Conservation (phyloP, 2,113 vertebrate genomes). For the Phaetusa simplex region DNA sequence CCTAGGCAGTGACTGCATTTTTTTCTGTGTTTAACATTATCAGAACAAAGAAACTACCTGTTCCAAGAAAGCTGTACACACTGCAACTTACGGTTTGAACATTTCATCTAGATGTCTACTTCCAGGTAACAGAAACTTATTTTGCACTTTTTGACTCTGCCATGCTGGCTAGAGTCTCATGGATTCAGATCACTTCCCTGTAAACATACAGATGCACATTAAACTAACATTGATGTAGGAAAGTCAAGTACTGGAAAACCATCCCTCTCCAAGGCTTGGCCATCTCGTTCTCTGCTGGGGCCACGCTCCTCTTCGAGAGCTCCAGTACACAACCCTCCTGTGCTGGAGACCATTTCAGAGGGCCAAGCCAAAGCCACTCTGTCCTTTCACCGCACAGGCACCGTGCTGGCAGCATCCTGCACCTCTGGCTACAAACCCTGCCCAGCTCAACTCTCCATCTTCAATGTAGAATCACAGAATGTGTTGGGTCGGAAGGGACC, state of each 20-base stretch:
- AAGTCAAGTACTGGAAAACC: background rate
- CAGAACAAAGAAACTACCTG: background rate
- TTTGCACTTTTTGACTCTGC: background rate
- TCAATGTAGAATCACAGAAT: too few species aligned
- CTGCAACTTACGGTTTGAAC: background rate
- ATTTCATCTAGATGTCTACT: background rate
- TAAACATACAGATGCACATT: background rate
- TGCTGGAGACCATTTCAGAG: background rate
- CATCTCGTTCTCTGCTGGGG: background rate
- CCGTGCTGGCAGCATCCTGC: rapidly evolving
- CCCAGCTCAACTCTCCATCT: background rate
- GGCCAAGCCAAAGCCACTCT: background rate
- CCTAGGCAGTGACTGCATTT: background rate
- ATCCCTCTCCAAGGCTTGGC: background rate
- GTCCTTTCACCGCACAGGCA: background rate
- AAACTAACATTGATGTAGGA: background rate
- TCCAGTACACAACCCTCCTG: background rate
- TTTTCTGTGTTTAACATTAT: background rate
- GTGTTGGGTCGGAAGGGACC: too few species aligned
- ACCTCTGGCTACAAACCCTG: background rate
- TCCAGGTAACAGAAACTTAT: background rate
- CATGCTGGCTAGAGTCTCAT: background rate
- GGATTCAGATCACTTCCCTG: background rate
- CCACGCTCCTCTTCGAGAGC: background rate
- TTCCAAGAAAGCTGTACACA: background rate